Evolutionary conservation across 1,140 invertebrate species (phyloP).

Genomic region (Danaus melanippus): DNA sequence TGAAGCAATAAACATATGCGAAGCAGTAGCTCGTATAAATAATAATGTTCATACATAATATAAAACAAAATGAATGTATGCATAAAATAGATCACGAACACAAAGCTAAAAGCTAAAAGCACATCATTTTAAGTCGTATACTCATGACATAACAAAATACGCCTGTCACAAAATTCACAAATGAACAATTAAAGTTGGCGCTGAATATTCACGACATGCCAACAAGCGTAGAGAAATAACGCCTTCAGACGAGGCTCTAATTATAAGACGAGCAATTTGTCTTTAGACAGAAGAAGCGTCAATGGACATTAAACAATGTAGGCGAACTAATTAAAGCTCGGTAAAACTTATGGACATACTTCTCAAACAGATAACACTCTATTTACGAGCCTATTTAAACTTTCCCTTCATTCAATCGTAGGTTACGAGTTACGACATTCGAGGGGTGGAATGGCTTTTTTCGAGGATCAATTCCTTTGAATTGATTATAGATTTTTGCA

Average conservation of each 20-base stretch:
- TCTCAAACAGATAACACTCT: not conserved
- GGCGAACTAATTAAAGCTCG: constrained; percentile 21
- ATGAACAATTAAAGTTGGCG: constrained; percentile 23
- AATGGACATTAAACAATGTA: constrained; percentile 23
- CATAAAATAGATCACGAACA: too few species aligned
- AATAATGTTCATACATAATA: too few species aligned
- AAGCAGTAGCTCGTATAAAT: too few species aligned
- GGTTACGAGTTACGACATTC: constrained; percentile 10
- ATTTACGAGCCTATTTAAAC: constrained; percentile 7
- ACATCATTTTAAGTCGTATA: too few species aligned
- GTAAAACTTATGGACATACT: not conserved
- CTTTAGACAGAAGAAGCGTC: constrained; percentile 24
- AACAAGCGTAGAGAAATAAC: constrained; percentile 25
- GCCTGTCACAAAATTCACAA: constrained; percentile 5
- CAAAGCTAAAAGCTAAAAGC: too few species aligned
- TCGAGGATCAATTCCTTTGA: constrained; percentile 12
- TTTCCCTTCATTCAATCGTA: constrained; percentile 13
- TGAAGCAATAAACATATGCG: too few species aligned
- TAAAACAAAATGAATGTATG: too few species aligned
- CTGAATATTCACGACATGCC: constrained; percentile 20
- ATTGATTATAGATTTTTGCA: too few species aligned
- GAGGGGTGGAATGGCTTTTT: constrained; percentile 4
- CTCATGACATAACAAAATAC: too few species aligned
- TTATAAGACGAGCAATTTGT: constrained; percentile 32
- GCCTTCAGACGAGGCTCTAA: constrained; percentile 21